Evolutionary conservation across 2,888 invertebrate species (phyloP).

Genomic region (Agrotis ipsilon): DNA sequence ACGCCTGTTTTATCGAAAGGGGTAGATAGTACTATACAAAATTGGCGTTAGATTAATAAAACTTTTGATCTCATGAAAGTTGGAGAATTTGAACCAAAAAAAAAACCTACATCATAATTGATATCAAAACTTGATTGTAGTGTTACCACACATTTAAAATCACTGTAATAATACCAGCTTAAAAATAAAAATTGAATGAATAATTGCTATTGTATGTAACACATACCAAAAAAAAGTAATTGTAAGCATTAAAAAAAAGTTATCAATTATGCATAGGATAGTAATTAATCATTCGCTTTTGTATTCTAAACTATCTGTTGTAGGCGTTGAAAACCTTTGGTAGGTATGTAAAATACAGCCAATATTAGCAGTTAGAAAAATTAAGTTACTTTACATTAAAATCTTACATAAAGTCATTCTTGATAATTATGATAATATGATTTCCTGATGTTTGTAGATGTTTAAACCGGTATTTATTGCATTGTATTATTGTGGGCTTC

Average conservation of each 20-base stretch:
- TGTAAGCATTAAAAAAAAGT: constrained; percentile 41
- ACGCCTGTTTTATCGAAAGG: background rate
- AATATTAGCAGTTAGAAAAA: too few species aligned
- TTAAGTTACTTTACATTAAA: too few species aligned
- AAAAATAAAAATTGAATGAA: constrained; percentile 51
- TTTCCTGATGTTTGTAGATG: too few species aligned
- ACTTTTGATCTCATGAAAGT: background rate
- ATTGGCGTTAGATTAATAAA: background rate
- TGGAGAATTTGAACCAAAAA: background rate
- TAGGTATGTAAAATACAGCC: background rate
- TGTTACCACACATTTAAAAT: background rate
- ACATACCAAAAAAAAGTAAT: constrained; percentile 19
- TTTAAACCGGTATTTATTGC: too few species aligned
- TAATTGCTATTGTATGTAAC: constrained; percentile 27
- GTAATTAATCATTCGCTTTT: constrained; percentile 50
- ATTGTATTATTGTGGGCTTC: too few species aligned
- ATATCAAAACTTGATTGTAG: background rate
- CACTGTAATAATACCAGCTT: background rate
- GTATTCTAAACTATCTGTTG: constrained; percentile 35
- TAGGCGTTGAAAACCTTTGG: constrained; percentile 34
- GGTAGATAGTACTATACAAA: background rate
- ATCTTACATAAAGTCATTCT: too few species aligned
- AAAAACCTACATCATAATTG: background rate
- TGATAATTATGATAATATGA: too few species aligned
- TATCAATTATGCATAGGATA: constrained; percentile 45